Conservation (phyloP, 1,140 invertebrate species). For the Drosophila tsacasi region DNA sequence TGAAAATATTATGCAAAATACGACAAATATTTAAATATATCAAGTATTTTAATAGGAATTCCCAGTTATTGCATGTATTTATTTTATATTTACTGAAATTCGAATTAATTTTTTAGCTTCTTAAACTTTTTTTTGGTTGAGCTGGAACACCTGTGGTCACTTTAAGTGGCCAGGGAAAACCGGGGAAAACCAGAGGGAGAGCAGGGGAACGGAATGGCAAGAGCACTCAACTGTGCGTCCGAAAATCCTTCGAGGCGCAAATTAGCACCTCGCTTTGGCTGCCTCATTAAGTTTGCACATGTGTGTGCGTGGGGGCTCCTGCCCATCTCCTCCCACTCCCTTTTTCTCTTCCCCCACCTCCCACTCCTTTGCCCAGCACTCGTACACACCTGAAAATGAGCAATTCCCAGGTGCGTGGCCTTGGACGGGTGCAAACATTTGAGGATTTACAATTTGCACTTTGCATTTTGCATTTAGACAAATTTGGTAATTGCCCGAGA, state of each 20-base stretch:
- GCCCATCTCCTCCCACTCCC: background rate
- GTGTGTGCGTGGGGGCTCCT: conserved; percentile 14
- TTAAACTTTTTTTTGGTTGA: background rate
- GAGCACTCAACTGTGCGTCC: conserved; percentile 44
- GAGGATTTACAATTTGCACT: conserved; percentile 54
- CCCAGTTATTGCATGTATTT: no score
- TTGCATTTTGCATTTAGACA: conserved; percentile 52
- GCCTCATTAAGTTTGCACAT: conserved; percentile 69
- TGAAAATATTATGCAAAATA: background rate
- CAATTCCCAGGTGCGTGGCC: conserved; percentile 50
- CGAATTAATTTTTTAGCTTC: background rate
- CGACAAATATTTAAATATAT: background rate
- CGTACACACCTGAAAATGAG: conserved; percentile 38
- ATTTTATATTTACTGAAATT: background rate
- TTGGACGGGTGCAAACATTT: conserved; percentile 49
- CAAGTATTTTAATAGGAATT: background rate
- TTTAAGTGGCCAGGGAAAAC: conserved; percentile 22
- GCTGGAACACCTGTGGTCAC: conserved; percentile 1
- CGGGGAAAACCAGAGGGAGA: conserved; percentile 15
- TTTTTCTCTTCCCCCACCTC: background rate
- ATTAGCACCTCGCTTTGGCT: conserved; percentile 69
- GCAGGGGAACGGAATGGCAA: background rate
- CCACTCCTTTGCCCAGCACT: background rate
- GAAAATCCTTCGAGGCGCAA: conserved; percentile 76
- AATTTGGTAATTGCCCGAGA: conserved; percentile 44